These are phyloP conservation scores for Eustalomyia histrio DNA, from an alignment of 2,888 invertebrate species.

Conservation along the genomic window DNA sequence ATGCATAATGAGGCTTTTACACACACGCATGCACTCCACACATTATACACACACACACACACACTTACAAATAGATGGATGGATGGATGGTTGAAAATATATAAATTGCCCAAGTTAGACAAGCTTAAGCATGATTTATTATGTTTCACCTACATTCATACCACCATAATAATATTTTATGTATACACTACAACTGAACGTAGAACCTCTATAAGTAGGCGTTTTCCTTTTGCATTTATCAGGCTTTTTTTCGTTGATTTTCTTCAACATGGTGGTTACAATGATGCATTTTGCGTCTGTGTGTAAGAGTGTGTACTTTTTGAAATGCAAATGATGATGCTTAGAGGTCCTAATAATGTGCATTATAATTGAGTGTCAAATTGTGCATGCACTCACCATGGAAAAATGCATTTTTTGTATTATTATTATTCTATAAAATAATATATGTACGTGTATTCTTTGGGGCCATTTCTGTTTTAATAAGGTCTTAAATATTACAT, in stretches of 20 bases:
- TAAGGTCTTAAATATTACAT: conserved; percentile 15
- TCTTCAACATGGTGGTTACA: conserved; percentile 70
- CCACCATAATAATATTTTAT: background rate
- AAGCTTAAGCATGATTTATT: conserved; percentile 19
- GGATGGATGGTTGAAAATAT: background rate
- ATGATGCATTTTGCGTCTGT: conserved; percentile 32
- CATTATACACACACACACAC: conserved; percentile 5
- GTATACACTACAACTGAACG: background rate
- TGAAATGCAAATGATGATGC: conserved; percentile 77
- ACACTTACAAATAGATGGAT: background rate
- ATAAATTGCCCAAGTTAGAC: background rate
- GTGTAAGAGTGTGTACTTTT: conserved; percentile 63
- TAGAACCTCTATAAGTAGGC: conserved; percentile 39
- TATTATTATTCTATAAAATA: background rate
- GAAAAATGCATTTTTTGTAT: background rate
- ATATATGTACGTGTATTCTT: conserved; percentile 15
- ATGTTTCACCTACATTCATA: conserved; percentile 18
- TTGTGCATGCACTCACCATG: conserved; percentile 43
- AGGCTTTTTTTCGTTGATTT: conserved; percentile 68
- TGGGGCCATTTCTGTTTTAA: conserved; percentile 35
- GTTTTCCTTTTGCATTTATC: conserved; percentile 46
- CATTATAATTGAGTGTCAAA: conserved; percentile 65
- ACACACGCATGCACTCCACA: conserved; percentile 18
- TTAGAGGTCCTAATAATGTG: conserved; percentile 61
- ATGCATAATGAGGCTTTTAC: conserved; percentile 61